Evolutionary conservation across 2,113 vertebrate species (phyloP).

Genomic region (Brachypteracias leptosomus): DNA sequence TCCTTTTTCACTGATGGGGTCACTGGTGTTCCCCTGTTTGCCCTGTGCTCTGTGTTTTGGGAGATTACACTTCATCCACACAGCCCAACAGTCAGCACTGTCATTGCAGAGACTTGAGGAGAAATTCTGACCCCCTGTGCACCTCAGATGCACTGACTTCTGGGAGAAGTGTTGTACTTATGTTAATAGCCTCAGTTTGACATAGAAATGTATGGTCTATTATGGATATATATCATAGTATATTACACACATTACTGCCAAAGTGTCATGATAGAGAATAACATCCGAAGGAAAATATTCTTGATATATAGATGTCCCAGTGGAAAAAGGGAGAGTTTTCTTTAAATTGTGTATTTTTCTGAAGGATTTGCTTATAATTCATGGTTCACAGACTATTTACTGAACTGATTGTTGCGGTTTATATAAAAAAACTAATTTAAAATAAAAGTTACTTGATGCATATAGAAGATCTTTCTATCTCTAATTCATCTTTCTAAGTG

Average conservation of each 20-base stretch:
- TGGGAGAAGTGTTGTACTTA: background rate
- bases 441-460: background rate
- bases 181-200: background rate
- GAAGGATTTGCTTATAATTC: background rate
- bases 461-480: background rate
- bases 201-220: background rate
- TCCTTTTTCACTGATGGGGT: background rate
- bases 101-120: background rate
- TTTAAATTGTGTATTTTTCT: background rate
- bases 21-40: background rate
- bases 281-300: background rate
- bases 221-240: background rate
- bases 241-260: background rate
- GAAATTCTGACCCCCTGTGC: background rate
- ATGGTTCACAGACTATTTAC: background rate
- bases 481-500: background rate
- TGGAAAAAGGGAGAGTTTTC: background rate
- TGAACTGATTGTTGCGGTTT: background rate
- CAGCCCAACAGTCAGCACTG: background rate
- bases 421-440: background rate
- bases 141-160: background rate
- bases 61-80: background rate
- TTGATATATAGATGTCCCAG: background rate
- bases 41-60: background rate
- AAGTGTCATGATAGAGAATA: background rate